phyloP scores from a whole-genome alignment of 2,888 invertebrate species.

The Acanthoscelides obtectus region DNA sequence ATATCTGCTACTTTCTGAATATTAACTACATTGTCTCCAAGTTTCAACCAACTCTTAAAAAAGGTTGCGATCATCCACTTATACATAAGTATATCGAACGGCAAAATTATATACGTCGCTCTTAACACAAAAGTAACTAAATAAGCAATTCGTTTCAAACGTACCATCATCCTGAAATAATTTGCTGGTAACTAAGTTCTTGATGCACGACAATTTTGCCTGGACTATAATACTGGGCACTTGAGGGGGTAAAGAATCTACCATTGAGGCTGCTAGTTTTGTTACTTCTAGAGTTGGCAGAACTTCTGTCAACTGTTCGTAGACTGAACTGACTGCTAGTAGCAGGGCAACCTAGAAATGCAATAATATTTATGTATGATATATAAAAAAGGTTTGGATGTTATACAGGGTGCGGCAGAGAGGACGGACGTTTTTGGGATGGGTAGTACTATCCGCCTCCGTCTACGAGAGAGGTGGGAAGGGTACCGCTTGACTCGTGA shows the following conservation, averaged over 20 bases:
- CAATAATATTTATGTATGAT: conserved; percentile 1
- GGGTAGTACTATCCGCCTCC: too few relatives aligned
- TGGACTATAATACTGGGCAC: conserved; percentile 64
- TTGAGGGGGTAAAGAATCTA: conserved; percentile 70
- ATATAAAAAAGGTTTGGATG: background rate
- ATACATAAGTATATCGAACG: too few relatives aligned
- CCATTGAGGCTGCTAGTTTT: conserved; percentile 72
- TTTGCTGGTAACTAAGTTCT: conserved; percentile 70
- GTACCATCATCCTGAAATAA: conserved; percentile 67
- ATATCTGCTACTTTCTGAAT: too few relatives aligned
- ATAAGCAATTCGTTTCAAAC: conserved; percentile 7
- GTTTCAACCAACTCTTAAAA: too few relatives aligned
- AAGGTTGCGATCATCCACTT: too few relatives aligned
- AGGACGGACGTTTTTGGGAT: too few relatives aligned
- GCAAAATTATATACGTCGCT: too few relatives aligned
- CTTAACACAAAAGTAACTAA: background rate
- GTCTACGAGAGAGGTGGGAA: too few relatives aligned
- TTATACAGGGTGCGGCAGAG: too few relatives aligned
- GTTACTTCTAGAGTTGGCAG: conserved; percentile 73
- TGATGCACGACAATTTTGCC: conserved; percentile 78
- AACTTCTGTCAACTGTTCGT: conserved; percentile 73
- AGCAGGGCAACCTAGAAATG: conserved; percentile 67
- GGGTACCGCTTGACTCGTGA: too few relatives aligned
- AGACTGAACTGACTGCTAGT: conserved; percentile 76
- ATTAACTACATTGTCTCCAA: background rate